Evolutionary conservation across 2,888 invertebrate genomes (phyloP), one percentile per base, ranked within the genome.

Genomic region (Chalcis sispes): DNA sequence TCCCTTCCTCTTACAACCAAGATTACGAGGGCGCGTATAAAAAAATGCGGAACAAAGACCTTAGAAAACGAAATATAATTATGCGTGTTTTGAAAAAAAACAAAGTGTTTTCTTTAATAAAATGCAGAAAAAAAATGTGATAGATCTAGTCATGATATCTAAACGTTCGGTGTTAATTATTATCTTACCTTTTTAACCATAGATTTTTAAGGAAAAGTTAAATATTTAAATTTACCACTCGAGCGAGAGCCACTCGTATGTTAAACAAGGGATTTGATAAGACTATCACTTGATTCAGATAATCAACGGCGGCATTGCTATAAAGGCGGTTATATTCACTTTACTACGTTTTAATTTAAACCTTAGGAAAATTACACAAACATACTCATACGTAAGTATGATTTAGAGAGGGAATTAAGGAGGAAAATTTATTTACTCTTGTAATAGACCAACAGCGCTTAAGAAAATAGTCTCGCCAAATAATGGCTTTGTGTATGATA

Each of bases 221-320:
- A 59, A 58, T 23, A 52, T 52, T 54, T 20, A 15, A 13, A 23
- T 20, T 29, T 36, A 27, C 1, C 23, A 20, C 32, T 32, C 8
- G 13, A n/a, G 15, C 8, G 23, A n/a, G 20, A 10, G 18, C 29
- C n/a, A 7, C 23, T 50, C 27, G 46, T 48, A 56, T 13, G 58
- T 71, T 69, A 64, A 77, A 72, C 64, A 62, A 58, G 62, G 42
- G 23, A 27, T 65, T 65, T 65, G 69, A 77, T 77, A 77, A 73
- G 20, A 69, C 73, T 73, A 77, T 77, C 73, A 73, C 64, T 29
- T 46, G 40, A 40, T 62, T 36, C 59, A 40, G 67, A 69, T 64
- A 62, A 72, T 62, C 50, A 67, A 62, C 50, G 54, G 58, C 59
- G 56, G 54, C 64, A 27, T 15, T n/a, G 48, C 62, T 67, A 69